A percentile compares a stretch with the other conserved stretches of the same genome.
Conservation (phyloP, 2,888 invertebrate species). For the Drosophila austrosaltans region DNA sequence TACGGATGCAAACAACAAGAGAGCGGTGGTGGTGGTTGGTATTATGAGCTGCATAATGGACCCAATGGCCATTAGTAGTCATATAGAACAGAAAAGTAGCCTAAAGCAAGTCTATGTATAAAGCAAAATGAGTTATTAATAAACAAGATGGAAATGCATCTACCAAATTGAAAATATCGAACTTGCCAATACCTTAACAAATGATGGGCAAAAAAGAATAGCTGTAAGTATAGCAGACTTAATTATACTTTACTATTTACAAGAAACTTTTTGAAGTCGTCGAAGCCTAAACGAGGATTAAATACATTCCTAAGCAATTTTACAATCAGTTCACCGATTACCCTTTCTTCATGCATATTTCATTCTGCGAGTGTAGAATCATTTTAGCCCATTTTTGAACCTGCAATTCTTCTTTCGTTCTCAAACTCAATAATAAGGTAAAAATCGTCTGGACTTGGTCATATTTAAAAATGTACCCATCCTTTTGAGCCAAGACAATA, state of each 20-base stretch:
- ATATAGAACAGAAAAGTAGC: constrained; percentile 49
- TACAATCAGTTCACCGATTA: no score
- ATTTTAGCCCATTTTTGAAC: no score
- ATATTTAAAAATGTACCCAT: no score
- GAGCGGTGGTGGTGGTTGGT: constrained; percentile 3
- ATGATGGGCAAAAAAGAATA: background rate
- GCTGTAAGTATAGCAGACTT: background rate
- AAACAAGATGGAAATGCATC: constrained; percentile 64
- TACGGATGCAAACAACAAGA: constrained; percentile 37
- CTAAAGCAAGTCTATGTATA: constrained; percentile 51
- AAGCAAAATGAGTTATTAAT: constrained; percentile 70
- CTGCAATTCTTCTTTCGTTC: no score
- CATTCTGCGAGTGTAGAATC: no score
- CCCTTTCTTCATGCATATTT: no score
- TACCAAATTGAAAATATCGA: background rate
- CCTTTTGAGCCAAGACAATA: no score
- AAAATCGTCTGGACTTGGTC: no score
- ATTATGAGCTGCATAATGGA: constrained; percentile 63
- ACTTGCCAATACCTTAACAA: constrained; percentile 9
- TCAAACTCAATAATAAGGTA: no score
- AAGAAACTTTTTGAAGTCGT: no score
- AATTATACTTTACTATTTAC: background rate
- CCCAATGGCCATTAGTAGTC: constrained; percentile 70
- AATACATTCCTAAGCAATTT: no score
- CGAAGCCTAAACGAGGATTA: no score